phyloP scores from a whole-genome alignment of 2,113 vertebrate genomes.

The Fulica atra region DNA sequence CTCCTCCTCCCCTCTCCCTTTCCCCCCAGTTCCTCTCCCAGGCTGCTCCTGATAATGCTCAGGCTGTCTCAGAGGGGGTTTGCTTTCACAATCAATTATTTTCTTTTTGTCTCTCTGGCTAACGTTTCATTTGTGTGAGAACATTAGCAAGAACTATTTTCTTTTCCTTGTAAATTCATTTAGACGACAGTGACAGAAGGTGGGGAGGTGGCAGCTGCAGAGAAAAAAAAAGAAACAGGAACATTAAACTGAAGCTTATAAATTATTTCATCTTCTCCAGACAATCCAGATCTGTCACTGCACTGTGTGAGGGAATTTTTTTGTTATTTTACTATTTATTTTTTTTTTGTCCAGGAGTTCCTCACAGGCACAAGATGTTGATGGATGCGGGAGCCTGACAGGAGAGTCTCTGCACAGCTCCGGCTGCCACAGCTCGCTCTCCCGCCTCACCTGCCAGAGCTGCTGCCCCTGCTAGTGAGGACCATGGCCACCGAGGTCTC shows the following conservation, averaged over 20 bases:
- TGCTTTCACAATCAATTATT: conserved; percentile 62
- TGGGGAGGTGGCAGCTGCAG: conserved; percentile 50
- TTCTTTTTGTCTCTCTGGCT: conserved; percentile 49
- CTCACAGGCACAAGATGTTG: conserved; percentile 4
- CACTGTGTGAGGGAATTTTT: neutral
- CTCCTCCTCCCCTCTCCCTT: neutral
- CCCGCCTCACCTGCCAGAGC: neutral
- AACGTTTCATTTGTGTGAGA: conserved; percentile 60
- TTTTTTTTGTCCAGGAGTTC: neutral
- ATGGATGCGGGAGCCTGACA: neutral
- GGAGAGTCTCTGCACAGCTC: neutral
- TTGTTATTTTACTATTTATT: neutral
- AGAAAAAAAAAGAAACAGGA: neutral
- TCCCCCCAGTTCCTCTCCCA: conserved; percentile 11
- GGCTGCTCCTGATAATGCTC: conserved; percentile 57
- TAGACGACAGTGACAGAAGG: conserved; percentile 50
- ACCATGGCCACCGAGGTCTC: neutral
- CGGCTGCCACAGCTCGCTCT: neutral
- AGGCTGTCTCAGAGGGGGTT: conserved; percentile 37
- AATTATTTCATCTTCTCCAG: conserved; percentile 65
- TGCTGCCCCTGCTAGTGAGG: neutral
- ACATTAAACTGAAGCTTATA: conserved; percentile 42
- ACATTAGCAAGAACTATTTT: conserved; percentile 61
- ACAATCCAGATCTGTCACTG: conserved; percentile 46
- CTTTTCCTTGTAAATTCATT: conserved; percentile 59